Evolutionary conservation across 2,888 invertebrate species (phyloP).

Genomic region (Calameuta filiformis): DNA sequence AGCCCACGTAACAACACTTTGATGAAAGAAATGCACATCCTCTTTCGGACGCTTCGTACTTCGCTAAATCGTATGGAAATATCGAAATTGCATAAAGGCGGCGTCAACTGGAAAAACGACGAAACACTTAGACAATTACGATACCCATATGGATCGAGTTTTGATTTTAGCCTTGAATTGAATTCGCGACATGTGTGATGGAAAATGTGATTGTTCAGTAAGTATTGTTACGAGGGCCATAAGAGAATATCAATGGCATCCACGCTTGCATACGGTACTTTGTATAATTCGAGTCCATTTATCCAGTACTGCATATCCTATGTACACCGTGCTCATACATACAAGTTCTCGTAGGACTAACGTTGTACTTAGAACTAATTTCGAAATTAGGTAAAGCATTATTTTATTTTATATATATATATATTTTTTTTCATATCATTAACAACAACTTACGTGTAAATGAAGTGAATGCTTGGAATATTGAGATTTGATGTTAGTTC

Average conservation of each 20-base stretch:
- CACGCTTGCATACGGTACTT: conserved; percentile 41
- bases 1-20: conserved; percentile 40
- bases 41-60: background rate
- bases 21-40: conserved; percentile 18
- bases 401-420: conserved; percentile 40
- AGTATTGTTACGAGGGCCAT: conserved; percentile 43
- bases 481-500: conserved; percentile 57
- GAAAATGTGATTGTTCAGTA: conserved; percentile 15
- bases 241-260: conserved; percentile 43
- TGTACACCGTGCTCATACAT: conserved; percentile 53
- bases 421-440: conserved; percentile 42
- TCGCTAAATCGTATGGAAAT: too few species aligned
- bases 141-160: conserved; percentile 20
- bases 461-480: conserved; percentile 61
- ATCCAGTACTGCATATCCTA: conserved; percentile 39
- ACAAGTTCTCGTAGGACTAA: conserved; percentile 53
- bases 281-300: conserved; percentile 25
- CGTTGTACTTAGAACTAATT: conserved; percentile 56
- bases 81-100: too few species aligned
- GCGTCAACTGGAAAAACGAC: too few species aligned
- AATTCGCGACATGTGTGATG: too few species aligned
- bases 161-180: conserved; percentile 31
- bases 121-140: too few species aligned
- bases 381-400: conserved; percentile 60
- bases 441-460: conserved; percentile 62